phyloP scores from a whole-genome alignment of 2,113 vertebrate species.

The Peucedramus taeniatus region DNA sequence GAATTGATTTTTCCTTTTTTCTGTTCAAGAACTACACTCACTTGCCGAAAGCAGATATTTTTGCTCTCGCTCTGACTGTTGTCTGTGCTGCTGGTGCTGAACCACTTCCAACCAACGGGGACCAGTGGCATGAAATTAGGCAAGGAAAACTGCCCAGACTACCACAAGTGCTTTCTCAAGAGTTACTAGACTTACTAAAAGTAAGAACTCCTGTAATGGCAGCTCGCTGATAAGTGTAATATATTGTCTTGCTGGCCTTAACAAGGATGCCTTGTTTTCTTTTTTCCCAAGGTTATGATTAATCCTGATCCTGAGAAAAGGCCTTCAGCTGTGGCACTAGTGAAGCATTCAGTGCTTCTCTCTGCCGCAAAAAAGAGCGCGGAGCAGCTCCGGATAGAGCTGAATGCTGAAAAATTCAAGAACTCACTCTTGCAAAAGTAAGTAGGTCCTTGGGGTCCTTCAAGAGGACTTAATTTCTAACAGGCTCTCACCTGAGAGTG shows the following conservation, averaged over 20 bases:
- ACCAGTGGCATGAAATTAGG: slow-evolving; percentile 95
- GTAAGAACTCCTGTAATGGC: slow-evolving; percentile 66
- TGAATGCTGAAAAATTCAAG: slow-evolving; percentile 97
- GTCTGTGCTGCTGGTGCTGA: slow-evolving; percentile 90
- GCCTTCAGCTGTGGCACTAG: slow-evolving; percentile 86
- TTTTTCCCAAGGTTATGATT: slow-evolving; percentile 85
- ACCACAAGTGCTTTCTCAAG: slow-evolving; percentile 90
- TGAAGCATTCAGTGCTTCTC: slow-evolving; percentile 89
- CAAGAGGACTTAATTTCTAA: neutral
- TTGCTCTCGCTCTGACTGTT: slow-evolving; percentile 91
- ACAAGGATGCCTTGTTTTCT: neutral
- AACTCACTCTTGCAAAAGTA: slow-evolving; percentile 96
- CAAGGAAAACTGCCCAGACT: slow-evolving; percentile 87
- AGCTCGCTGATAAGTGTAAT: neutral
- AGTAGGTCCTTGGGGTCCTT: slow-evolving; percentile 9
- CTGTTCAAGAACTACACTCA: slow-evolving; percentile 84
- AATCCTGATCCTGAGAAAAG: slow-evolving; percentile 86
- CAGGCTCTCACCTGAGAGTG: neutral
- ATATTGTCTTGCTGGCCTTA: neutral
- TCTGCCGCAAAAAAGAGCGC: slow-evolving; percentile 90
- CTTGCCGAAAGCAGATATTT: slow-evolving; percentile 91
- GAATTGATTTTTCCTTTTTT: neutral
- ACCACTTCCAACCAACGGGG: slow-evolving; percentile 90
- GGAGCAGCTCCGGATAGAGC: slow-evolving; percentile 92
- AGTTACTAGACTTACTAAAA: slow-evolving; percentile 87